Evolutionary conservation across 1,140 invertebrate species (phyloP).

Genomic region (Drosophila mojavensis): DNA sequence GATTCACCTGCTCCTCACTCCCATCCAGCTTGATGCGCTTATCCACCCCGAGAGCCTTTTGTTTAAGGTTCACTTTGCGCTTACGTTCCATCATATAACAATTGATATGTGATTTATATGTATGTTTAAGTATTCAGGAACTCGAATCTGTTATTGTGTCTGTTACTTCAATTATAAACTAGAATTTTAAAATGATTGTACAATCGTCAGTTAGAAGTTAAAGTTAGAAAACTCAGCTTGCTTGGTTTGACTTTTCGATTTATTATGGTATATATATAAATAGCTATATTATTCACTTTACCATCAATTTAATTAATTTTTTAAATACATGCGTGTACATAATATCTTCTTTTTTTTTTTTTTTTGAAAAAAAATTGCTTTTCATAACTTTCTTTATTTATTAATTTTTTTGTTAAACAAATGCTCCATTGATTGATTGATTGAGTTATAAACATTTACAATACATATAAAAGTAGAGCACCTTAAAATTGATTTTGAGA

Average conservation of each 20-base stretch:
- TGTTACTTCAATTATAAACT: conserved; percentile 11
- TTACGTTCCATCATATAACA: neutral
- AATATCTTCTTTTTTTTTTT: too few species aligned
- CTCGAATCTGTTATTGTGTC: neutral
- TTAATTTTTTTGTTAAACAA: conserved; percentile 18
- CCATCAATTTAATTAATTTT: conserved; percentile 33
- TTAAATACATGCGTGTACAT: conserved; percentile 10
- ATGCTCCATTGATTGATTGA: conserved; percentile 32
- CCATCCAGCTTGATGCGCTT: conserved; percentile 9
- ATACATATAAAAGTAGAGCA: conserved; percentile 44
- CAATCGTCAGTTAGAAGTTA: neutral
- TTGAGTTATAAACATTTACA: conserved; percentile 41
- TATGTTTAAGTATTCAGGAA: too few species aligned
- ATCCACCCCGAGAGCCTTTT: too few species aligned
- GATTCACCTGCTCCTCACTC: neutral
- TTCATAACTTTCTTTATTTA: neutral
- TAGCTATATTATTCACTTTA: conserved; percentile 11
- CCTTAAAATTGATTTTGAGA: conserved; percentile 40
- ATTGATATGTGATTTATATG: too few species aligned
- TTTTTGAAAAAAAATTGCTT: neutral
- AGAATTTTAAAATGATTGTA: conserved; percentile 15
- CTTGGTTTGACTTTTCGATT: neutral
- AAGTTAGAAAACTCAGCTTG: neutral
- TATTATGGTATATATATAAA: conserved; percentile 13
- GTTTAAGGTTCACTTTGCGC: neutral